These are phyloP conservation scores for Melopsittacus undulatus DNA, from an alignment of 2,797 vertebrate genomes.

Conservation along the genomic window DNA sequence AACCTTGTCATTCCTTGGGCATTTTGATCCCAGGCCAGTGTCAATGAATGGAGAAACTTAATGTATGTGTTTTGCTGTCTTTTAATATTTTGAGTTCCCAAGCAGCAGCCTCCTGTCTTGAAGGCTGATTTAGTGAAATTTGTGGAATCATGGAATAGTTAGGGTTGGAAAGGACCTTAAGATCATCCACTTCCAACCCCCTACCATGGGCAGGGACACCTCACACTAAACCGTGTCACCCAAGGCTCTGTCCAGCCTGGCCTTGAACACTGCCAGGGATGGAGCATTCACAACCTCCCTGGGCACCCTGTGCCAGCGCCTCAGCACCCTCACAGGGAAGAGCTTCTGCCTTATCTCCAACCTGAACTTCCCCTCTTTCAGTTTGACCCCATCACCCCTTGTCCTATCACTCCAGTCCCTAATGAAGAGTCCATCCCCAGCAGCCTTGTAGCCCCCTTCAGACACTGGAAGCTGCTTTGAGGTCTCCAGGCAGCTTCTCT, in stretches of 20 bases:
- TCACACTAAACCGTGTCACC: neutral
- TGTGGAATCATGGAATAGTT: neutral
- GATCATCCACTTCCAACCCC: neutral
- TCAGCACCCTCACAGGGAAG: no score
- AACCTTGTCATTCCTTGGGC: neutral
- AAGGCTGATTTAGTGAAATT: neutral
- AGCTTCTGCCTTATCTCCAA: no score
- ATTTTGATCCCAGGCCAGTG: neutral
- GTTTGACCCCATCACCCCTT: no score
- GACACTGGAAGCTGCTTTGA: neutral
- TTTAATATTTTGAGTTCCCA: neutral
- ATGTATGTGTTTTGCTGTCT: neutral
- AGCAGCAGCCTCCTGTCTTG: neutral
- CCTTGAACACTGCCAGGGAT: neutral
- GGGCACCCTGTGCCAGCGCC: no score
- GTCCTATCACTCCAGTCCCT: no score
- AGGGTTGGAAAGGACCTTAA: neutral
- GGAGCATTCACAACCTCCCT: neutral
- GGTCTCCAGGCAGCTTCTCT: neutral
- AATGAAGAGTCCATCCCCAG: neutral
- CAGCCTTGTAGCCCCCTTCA: neutral
- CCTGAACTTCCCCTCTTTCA: no score
- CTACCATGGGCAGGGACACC: neutral
- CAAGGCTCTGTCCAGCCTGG: neutral
- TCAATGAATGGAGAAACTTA: neutral